Conservation (phyloP, 2,113 vertebrate genomes). For the Apus apus region DNA sequence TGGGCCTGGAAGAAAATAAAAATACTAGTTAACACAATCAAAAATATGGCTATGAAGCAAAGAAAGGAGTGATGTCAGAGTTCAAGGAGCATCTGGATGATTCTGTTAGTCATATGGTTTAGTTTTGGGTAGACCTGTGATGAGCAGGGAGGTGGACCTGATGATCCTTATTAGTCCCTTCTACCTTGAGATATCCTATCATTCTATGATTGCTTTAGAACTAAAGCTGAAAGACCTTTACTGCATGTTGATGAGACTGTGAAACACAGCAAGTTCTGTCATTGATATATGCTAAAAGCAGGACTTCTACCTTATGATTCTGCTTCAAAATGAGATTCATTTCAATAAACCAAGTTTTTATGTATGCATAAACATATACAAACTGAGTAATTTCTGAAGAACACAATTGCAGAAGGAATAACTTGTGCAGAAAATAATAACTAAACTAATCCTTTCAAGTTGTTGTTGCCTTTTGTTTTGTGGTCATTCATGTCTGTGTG, state of each 20-base stretch:
- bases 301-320: background rate
- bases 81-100: background rate
- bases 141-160: background rate
- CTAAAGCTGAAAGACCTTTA: background rate
- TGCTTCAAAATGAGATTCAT: background rate
- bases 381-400: background rate
- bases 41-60: background rate
- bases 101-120: background rate
- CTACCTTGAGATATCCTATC: background rate
- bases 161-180: background rate
- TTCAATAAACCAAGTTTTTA: background rate
- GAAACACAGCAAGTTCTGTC: background rate
- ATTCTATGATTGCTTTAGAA: background rate
- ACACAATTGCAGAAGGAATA: background rate
- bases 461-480: background rate
- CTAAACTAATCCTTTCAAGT: background rate
- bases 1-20: background rate
- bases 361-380: background rate
- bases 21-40: background rate
- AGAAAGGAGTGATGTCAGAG: background rate
- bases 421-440: background rate
- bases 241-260: background rate
- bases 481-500: background rate
- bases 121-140: background rate
- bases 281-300: background rate